Evolutionary conservation across 2,888 invertebrate species (phyloP), one percentile per base, ranked within the genome.

Genomic region (Drosophila mayaguana): DNA sequence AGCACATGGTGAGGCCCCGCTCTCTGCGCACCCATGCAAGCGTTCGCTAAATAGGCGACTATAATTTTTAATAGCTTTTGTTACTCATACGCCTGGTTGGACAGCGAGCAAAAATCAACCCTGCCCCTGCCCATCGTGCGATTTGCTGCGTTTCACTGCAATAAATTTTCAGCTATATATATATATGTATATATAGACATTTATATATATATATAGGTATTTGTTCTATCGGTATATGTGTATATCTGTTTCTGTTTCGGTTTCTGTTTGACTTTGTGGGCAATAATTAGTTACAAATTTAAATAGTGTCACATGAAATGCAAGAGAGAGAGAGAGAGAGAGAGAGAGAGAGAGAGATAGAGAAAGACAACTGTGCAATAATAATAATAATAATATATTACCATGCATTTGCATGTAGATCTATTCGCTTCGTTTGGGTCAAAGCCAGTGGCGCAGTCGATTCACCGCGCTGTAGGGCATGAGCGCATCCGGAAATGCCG

Each of bases 41-140:
- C 48, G 61, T 64, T 71, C 65, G 66, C 71, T 76, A 78, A 81
- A 79, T 74, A 72, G 81, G 68, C 78, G 76, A 68, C 82, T 82
- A 82, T 78, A 81, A 80, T 78, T 77, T 75, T 82, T 82, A 75
- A 84, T 80, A 69, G 65, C 85, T 78, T 83, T 81, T 73, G 83
- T 85, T 83, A 83, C 85, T 83, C 85, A 83, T 75, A 73, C 72
- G 65, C 65, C 60, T 66, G 45, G 51, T 63, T 57, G 65, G 40
- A 18, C 45, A 22, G 38, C 32, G 12, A 36, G 36, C 36, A 25
- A 18, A 22, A 12, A 2, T 28, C 48, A 11, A n/a, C 57, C 50
- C 12, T 7, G 2, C 32, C 20, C 43, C 45, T n/a, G 42, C 11
- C 38, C 73, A 51, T 54, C 51, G 72, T 67, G 56, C 72, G 63